Conservation (phyloP, 2,888 invertebrate genomes). For the Vanessa cardui region DNA sequence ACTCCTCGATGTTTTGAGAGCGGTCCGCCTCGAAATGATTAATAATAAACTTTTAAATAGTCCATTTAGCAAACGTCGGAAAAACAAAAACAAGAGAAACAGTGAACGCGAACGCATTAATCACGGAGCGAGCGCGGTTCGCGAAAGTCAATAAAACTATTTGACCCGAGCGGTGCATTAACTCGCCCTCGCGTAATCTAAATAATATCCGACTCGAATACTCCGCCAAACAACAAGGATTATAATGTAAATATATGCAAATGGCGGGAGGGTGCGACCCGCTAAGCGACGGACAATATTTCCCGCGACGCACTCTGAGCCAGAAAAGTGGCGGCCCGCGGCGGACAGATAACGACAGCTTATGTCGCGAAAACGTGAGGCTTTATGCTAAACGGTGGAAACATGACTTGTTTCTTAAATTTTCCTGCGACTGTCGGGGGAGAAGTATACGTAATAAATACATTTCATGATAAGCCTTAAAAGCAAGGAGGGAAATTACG, state of each 20-base stretch:
- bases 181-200: constrained; percentile 43
- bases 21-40: constrained; percentile 2
- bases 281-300: constrained; percentile 52
- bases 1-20: not conserved
- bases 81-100: constrained; percentile 33
- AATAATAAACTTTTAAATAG: constrained; percentile 32
- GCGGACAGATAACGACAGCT: constrained; percentile 64
- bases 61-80: constrained; percentile 26
- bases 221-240: constrained; percentile 59
- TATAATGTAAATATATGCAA: constrained; percentile 77
- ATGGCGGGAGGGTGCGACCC: constrained; percentile 53
- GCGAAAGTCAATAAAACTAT: constrained; percentile 46
- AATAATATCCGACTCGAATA: constrained; percentile 51
- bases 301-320: constrained; percentile 43
- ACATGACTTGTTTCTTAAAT: constrained; percentile 65
- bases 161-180: constrained; percentile 46
- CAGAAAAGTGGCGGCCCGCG: constrained; percentile 52
- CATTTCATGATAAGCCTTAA: constrained; percentile 34
- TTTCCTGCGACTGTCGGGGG: constrained; percentile 41
- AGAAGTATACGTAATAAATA: constrained; percentile 56
- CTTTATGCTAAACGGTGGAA: constrained; percentile 63
- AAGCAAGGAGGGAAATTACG: not conserved
- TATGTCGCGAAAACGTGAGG: constrained; percentile 65
- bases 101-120: constrained; percentile 31
- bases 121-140: constrained; percentile 27